Evolutionary conservation across 2,113 vertebrate species (phyloP), one percentile per base, ranked within the genome.

Genomic region (Abramis brama): DNA sequence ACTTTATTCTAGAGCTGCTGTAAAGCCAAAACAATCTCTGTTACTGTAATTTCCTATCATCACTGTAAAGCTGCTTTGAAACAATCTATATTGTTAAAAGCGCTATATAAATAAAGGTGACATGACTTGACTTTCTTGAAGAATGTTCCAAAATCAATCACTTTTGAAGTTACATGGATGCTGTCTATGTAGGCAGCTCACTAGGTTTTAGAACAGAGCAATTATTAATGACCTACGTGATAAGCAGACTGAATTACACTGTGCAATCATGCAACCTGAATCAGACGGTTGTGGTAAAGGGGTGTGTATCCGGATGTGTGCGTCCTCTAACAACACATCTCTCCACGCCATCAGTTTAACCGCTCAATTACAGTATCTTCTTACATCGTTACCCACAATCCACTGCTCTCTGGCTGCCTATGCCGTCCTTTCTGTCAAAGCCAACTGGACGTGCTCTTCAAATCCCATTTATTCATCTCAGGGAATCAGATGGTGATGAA

Each of bases 401-500:
- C 74, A 30, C 23, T 21, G 10, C 43, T 15, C 30, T 1, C 9
- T 57, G 55, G 0, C 45, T 27, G 25, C n/a, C 39, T 50, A 43
- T 36, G 57, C 68, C 5, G 3, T 10, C 47, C 6, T 64, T 64
- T 75, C 47, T 62, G 23, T 36, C 55, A 17, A 17, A 84, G 83
- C 55, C 39, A 39, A 59, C 19, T 3, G 74, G 74, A 66, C 3
- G 4, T 1, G 13, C 66, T 84, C 13, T 50, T 85, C 47, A 68
- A 21, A 83, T 36, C 64, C 47, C 43, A 4, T 62, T 75, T 86
- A 55, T 55, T 88, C 84, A 60, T 77, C 43, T 78, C 11, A 30
- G 73, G 15, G 66, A 87, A 85, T 85, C 74, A 78, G 60, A n/a
- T 17, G 27, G 82, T 57, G 84, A 82, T 87, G 85, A 89, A 82